Evolutionary conservation across 2,113 vertebrate species (phyloP).

Genomic region (Upupa epops): DNA sequence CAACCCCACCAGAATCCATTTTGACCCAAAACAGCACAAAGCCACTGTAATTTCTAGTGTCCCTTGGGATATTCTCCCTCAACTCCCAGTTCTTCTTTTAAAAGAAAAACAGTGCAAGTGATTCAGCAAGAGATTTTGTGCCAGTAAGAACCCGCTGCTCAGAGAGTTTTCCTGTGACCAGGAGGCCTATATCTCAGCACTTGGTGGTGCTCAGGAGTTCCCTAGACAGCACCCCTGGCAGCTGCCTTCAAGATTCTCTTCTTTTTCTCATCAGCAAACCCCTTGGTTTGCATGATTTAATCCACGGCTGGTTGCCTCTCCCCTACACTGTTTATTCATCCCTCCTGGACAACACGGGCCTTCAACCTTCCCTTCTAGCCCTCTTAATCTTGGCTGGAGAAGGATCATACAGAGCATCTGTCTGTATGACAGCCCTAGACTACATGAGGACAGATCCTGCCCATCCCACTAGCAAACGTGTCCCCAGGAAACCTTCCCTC

Average conservation of each 20-base stretch:
- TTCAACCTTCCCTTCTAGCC: background rate
- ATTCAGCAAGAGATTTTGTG: background rate
- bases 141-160: background rate
- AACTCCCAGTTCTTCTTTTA: background rate
- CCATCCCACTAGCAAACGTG: background rate
- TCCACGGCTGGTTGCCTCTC: background rate
- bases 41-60: background rate
- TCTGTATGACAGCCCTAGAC: background rate
- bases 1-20: background rate
- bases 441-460: background rate
- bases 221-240: background rate
- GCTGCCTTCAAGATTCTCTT: background rate
- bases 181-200: background rate
- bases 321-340: background rate
- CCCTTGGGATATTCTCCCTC: background rate
- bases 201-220: background rate
- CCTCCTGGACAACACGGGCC: background rate
- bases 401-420: background rate
- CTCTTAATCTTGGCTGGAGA: background rate
- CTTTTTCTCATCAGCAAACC: background rate
- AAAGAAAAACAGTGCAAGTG: background rate
- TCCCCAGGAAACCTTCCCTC: slow-evolving; percentile 10
- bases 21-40: background rate
- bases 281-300: background rate
- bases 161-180: background rate